Base-by-base conservation (phyloP, 2,888 invertebrate genomes). In the Beris morrisii region DNA sequence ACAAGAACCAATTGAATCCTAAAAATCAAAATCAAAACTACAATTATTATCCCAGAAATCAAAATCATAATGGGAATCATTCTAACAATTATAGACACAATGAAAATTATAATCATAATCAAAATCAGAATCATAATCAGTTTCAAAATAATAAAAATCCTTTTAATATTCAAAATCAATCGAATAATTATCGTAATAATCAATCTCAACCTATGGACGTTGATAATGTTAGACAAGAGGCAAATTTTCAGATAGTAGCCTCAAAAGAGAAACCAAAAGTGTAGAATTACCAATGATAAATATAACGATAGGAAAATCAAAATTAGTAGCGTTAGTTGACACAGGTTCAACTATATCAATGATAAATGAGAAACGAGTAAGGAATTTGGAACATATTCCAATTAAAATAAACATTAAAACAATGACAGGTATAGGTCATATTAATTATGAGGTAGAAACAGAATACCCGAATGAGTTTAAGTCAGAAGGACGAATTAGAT, bases 231-330 rank as follows among this genome's bases (percentile, higher is more conserved):
- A 12, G 31, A 32, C 28, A 13, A 13, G 32, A 11, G 12, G 43
- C 15, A 55, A 64, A 64, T 55, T 64, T 64, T 64, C 64, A 12
- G 15, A 45, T 53, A 44, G 9, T 44, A 44, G 64, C 64, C 64
- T 52, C 50, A 11, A 43, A 56, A 32, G n/a, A 12, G 9, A 45
- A n/a, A 52, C 30, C 50, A 11, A 43, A 56, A 32, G n/a, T 22
- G 9, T 38, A n/a, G 38, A 64, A 55, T 22, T 64, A 28, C 64
- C 64, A 12, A 45, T 53, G 15, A 45, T 64, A 13, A 15, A 43
- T 44, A 31, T 64, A 22, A 11, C 13, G 4, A 64, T 52, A 15
- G 31, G 43, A 22, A 44, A 30, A 45, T 9, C 43, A 9, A 13
- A 13, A 44, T 11, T 64, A 22, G 38, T 13, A 64, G 22, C 44